phyloP scores from a whole-genome alignment of 2,797 vertebrate species.

The Artibeus lituratus region DNA sequence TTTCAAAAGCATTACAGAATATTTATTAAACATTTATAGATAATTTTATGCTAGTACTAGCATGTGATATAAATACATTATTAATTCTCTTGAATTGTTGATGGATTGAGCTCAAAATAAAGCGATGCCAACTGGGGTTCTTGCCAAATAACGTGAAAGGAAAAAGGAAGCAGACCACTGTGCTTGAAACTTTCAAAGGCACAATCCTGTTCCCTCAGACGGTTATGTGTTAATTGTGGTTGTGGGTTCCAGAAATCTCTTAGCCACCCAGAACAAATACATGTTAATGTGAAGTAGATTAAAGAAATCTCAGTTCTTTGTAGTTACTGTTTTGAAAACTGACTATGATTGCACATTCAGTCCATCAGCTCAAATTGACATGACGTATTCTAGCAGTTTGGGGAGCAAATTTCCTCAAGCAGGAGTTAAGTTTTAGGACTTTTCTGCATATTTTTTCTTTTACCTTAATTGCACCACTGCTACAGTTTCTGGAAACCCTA shows the following conservation, averaged over 20 bases:
- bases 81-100: constrained; percentile 81
- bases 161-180: background rate
- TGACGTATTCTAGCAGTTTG: background rate
- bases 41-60: constrained; percentile 83
- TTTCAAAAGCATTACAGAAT: constrained; percentile 82
- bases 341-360: background rate
- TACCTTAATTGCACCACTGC: background rate
- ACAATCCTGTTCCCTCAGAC: background rate
- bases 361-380: background rate
- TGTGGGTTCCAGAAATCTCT: constrained; percentile 27
- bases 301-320: constrained; percentile 11
- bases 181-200: constrained; percentile 42
- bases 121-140: constrained; percentile 53
- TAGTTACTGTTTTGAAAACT: background rate
- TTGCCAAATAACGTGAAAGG: constrained; percentile 54
- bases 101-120: constrained; percentile 74
- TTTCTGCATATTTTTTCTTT: background rate
- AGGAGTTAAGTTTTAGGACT: background rate
- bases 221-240: constrained; percentile 26
- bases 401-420: background rate
- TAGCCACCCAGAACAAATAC: background rate
- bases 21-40: constrained; percentile 88
- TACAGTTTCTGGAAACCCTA: background rate
- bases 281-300: background rate
- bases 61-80: constrained; percentile 83